Conservation (phyloP, 2,113 vertebrate species). For the Equus przewalskii region DNA sequence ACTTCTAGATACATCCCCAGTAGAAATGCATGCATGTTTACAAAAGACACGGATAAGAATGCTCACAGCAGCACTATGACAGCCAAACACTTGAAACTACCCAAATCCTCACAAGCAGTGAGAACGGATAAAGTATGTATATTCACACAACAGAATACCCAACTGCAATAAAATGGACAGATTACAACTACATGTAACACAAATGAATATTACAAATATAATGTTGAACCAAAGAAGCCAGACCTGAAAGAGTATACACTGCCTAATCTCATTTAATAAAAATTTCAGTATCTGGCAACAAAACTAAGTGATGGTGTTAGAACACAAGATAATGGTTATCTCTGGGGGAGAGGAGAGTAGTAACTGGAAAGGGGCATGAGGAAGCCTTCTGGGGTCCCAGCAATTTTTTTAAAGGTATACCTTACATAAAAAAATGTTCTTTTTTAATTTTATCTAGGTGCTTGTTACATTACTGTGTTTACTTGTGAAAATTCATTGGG, state of each 20-base stretch:
- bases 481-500: neutral
- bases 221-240: neutral
- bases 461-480: neutral
- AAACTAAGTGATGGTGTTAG: neutral
- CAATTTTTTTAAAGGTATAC: neutral
- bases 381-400: neutral
- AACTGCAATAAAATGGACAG: slow-evolving; percentile 22
- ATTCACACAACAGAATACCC: neutral
- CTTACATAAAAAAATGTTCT: neutral
- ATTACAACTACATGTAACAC: neutral
- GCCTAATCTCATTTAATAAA: neutral
- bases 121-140: neutral
- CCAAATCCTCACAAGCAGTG: neutral
- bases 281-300: neutral
- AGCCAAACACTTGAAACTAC: neutral
- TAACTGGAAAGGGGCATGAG: neutral
- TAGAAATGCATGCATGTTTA: neutral
- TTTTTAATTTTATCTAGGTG: neutral
- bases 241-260: neutral
- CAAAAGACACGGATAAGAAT: neutral
- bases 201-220: neutral
- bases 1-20: neutral
- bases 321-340: neutral
- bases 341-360: neutral
- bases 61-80: neutral